Evolutionary conservation across 2,888 invertebrate genomes (phyloP).

Genomic region (Synanthedon myopaeformis): DNA sequence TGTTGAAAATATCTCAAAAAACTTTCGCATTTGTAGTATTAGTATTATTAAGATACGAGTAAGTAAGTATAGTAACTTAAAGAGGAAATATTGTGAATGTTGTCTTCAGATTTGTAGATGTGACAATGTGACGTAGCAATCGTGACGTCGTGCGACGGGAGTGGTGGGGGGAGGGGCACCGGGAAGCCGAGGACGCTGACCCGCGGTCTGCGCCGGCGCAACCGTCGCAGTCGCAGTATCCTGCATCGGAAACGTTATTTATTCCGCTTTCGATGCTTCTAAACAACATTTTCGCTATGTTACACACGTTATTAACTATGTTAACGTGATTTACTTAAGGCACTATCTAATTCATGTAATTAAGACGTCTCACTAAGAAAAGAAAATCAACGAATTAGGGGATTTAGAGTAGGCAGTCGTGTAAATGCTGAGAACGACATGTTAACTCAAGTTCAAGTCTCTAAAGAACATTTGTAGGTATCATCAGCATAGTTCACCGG

Average conservation of each 20-base stretch:
- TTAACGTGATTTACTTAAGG: no score
- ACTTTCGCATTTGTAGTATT: background rate
- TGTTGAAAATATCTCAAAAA: no score
- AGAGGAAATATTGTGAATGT: background rate
- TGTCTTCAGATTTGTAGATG: background rate
- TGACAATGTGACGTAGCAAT: constrained; percentile 34
- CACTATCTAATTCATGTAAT: no score
- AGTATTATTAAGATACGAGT: background rate
- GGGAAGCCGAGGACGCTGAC: constrained; percentile 38
- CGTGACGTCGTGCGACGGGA: constrained; percentile 33
- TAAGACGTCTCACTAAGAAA: no score
- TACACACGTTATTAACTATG: no score
- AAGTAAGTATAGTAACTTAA: background rate
- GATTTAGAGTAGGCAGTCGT: no score
- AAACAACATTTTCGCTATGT: background rate
- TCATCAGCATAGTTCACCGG: no score
- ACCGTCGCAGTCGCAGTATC: constrained; percentile 15
- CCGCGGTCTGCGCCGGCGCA: constrained; percentile 21
- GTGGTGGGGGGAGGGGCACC: constrained; percentile 5
- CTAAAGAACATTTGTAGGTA: no score
- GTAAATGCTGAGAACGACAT: no score
- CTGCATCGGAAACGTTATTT: constrained; percentile 19
- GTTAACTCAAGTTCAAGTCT: no score
- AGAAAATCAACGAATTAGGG: no score
- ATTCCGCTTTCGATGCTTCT: constrained; percentile 4